Base-by-base conservation (phyloP, 2,797 vertebrate species). In the Peromyscus melanophrys region DNA sequence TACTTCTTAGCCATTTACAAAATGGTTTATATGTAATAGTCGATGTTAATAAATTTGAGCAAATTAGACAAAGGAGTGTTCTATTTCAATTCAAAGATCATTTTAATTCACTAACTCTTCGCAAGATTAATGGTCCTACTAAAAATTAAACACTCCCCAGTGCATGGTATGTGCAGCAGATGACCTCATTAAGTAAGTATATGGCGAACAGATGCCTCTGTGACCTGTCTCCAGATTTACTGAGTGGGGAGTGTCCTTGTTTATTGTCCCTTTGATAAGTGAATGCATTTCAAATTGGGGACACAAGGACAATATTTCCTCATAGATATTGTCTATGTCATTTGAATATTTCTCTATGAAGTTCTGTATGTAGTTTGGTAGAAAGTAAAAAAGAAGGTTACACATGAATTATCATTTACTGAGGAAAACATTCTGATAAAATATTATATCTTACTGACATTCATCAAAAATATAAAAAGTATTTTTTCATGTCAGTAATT, bases 181-280 rank as follows among this genome's bases (percentile, higher is more conserved):
- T 97, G 96, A 97, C 98, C 97, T 97, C 96, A 93, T 97, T 98
- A 97, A 97, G 65, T 83, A 97, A 87, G 97, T 97, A 88, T 97
- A 95, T 97, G 94, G 96, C 57, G 86, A 97, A 96, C 97, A 98
- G 96, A 97, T 97, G 97, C 92, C 91, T 96, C 69, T 73, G 25
- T 97, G 98, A 97, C 97, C 97, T 94, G 86, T 95, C 86, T 94
- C 52, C 91, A 96, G 97, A 97, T 96, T 97, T 97, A 96, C 96
- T 69, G 96, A 94, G 89, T 61, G 85, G 76, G 95, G 95, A 96
- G 96, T 96, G 96, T 97, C 96, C 96, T 97, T 97, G 95, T 92
- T 96, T 95, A 95, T 84, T 95, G 89, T 94, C 78, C 31, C 69
- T 52, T 19, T 97, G 83, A 93, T 97, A 78, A 93, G 94, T 75